Evolutionary conservation across 2,888 invertebrate species (phyloP).

Genomic region (Podabrus alpinus): DNA sequence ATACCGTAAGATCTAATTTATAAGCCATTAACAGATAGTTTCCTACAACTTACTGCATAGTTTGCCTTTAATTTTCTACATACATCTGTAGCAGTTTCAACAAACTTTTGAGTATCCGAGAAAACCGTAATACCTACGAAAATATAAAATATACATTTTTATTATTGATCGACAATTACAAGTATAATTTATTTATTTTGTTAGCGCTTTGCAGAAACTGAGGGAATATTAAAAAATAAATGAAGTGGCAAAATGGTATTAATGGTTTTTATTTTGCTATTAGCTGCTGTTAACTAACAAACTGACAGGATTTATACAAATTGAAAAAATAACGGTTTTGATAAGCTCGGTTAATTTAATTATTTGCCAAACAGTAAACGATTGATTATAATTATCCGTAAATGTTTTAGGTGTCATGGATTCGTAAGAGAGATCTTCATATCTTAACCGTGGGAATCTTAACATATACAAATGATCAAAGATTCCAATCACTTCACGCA

Average conservation of each 20-base stretch:
- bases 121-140: neutral
- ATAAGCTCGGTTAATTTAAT: neutral
- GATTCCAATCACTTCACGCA: conserved; percentile 71
- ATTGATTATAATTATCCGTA: neutral
- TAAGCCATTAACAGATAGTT: neutral
- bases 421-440: conserved; percentile 81
- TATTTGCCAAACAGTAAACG: neutral
- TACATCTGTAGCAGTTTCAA: neutral
- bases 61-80: neutral
- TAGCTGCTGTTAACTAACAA: neutral
- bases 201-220: neutral
- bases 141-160: too few relatives aligned
- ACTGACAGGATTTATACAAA: neutral
- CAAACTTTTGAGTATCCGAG: neutral
- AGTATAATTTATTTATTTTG: neutral
- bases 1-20: neutral
- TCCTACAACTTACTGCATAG: neutral
- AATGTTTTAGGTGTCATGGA: conserved; percentile 79
- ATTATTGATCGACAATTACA: neutral
- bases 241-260: neutral
- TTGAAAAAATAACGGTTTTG: neutral
- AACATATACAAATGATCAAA: conserved; percentile 75
- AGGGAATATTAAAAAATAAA: neutral
- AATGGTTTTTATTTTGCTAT: neutral
- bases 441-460: conserved; percentile 73